Evolutionary conservation across 2,113 vertebrate species (phyloP), one percentile per base, ranked within the genome.

Genomic region (Plotosus lineatus): DNA sequence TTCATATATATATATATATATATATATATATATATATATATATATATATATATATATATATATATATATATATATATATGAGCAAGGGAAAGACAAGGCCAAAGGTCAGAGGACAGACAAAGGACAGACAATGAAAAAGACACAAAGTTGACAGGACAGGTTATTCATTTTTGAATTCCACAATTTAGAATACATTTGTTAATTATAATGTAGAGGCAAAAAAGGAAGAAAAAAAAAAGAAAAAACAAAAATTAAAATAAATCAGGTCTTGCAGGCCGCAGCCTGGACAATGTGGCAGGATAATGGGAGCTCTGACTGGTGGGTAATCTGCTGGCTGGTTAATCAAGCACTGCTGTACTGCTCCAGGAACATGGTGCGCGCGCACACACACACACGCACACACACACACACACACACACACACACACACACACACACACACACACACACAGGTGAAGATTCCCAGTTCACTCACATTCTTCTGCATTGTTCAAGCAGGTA

Each of bases 151-250:
- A 68, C 74, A 44, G 69, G 66, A 77, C 74, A 61, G 79, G 86
- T 75, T 82, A 82, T 85, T 85, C 63, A 78, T 75, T 77, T 78
- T 60, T 46, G 71, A 87, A 86, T 86, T 87, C 40, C 85, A 81
- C 78, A 86, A 79, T 82, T 84, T 76, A 84, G 83, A 88, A 87
- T 83, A 86, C 84, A 83, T 83, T 86, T 88, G 86, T 86, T 87
- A 86, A 73, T 75, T 19, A 85, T 83, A 85, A 85, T 85, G 79
- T 75, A 81, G 77, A 85, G 80, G 66, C 77, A 82, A 78, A 56
- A 79, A 83, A 83, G n/a, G n/a, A n/a, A n/a, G n/a, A n/a, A n/a
- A n/a, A n/a, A n/a, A n/a, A n/a, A n/a, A n/a, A n/a, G n/a, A n/a
- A n/a, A n/a, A n/a, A n/a, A n/a, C n/a, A n/a, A n/a, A n/a, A n/a